phyloP scores from a whole-genome alignment of 2,797 vertebrate genomes.

The Borostomias antarcticus region DNA sequence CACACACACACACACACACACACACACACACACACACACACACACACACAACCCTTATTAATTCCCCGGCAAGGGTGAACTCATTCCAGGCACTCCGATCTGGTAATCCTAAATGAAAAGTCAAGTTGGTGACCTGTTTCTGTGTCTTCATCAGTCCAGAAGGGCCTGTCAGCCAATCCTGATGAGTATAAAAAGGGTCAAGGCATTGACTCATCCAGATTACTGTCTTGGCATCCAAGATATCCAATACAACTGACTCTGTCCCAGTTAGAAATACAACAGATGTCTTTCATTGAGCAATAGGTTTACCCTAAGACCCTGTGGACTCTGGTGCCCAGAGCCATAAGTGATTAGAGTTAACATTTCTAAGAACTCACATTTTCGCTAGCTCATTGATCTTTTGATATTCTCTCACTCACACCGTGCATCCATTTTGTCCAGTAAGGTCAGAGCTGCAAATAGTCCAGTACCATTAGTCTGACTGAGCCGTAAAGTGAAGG shows the following conservation, averaged over 20 bases:
- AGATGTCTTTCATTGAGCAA: neutral
- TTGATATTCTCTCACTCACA: neutral
- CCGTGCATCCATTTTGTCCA: neutral
- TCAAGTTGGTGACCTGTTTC: neutral
- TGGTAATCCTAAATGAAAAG: slow-evolving; percentile 23
- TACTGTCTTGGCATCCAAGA: neutral
- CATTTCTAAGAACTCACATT: neutral
- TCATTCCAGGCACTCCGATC: slow-evolving; percentile 1
- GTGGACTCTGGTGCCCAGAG: too few species aligned
- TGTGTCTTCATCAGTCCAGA: neutral
- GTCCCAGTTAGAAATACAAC: neutral
- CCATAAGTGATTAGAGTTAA: too few species aligned
- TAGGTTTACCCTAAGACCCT: neutral
- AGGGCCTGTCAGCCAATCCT: neutral
- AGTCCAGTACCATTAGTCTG: neutral
- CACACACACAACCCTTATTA: neutral
- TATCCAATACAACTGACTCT: too few species aligned
- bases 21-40: neutral
- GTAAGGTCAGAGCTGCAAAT: neutral
- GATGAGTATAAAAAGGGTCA: neutral
- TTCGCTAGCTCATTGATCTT: neutral
- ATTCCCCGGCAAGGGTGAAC: slow-evolving; percentile 14
- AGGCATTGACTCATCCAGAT: neutral
- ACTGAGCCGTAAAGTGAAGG: neutral
- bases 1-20: neutral